phyloP scores from a whole-genome alignment of 1,140 invertebrate species.

The Armadillidium nasatum region DNA sequence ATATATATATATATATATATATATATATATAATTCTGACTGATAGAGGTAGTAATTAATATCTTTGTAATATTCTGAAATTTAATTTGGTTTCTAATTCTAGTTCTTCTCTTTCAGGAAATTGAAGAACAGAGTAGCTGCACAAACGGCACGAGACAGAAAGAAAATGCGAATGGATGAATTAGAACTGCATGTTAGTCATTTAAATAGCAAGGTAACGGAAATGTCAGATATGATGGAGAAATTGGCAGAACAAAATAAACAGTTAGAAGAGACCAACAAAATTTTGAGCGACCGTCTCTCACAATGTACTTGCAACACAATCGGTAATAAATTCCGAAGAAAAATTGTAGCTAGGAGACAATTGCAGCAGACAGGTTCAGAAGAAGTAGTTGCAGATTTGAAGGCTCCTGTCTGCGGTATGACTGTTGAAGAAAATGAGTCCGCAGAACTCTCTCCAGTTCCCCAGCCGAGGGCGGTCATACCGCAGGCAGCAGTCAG shows the following conservation, averaged over 20 bases:
- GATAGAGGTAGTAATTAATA: no score
- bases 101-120: slow-evolving; percentile 63
- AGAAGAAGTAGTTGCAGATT: neutral
- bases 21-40: no score
- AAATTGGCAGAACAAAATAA: neutral
- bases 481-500: neutral
- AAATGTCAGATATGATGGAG: neutral
- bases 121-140: slow-evolving; percentile 94
- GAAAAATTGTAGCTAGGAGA: neutral
- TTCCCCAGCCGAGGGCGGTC: neutral
- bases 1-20: no score
- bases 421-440: neutral
- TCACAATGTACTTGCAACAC: neutral
- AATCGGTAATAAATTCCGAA: neutral
- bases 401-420: slow-evolving; percentile 4
- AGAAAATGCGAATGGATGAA: slow-evolving; percentile 85
- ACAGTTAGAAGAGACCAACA: neutral
- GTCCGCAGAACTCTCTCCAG: neutral
- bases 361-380: no score
- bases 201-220: neutral
- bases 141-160: slow-evolving; percentile 94
- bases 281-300: neutral
- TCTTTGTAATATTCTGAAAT: no score
- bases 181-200: slow-evolving; percentile 58
- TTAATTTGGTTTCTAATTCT: neutral